Evolutionary conservation across 2,888 invertebrate genomes (phyloP).

Genomic region (Callimorpha dominula): DNA sequence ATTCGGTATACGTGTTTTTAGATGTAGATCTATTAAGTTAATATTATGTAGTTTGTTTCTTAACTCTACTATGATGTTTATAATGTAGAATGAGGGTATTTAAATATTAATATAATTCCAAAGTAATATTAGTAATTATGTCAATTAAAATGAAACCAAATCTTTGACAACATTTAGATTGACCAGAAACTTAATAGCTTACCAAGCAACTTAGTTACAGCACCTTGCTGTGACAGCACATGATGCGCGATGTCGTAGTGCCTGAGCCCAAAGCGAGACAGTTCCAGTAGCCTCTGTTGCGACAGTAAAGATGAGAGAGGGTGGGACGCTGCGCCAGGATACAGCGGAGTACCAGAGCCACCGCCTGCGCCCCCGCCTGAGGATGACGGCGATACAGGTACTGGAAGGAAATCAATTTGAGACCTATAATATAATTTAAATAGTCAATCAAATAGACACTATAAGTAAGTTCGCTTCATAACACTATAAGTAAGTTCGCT

Average conservation of each 20-base stretch:
- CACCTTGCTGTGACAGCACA: slow-evolving; percentile 96
- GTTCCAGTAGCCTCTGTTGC: slow-evolving; percentile 92
- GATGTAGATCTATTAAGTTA: too few relatives aligned
- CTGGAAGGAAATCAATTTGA: slow-evolving; percentile 69
- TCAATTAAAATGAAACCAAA: not conserved
- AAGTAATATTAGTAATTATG: not conserved
- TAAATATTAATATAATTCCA: too few relatives aligned
- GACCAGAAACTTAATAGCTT: slow-evolving; percentile 71
- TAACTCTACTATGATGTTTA: too few relatives aligned
- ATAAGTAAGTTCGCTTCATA: too few relatives aligned
- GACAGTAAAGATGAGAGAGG: slow-evolving; percentile 91
- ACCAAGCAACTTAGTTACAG: slow-evolving; percentile 96
- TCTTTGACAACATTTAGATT: not conserved
- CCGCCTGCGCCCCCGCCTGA: slow-evolving; percentile 81
- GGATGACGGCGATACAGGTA: slow-evolving; percentile 86
- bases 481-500: too few relatives aligned
- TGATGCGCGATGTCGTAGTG: slow-evolving; percentile 97
- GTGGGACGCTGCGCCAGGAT: slow-evolving; percentile 83
- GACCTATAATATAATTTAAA: not conserved
- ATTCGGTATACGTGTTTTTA: too few relatives aligned
- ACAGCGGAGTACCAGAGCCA: slow-evolving; percentile 79
- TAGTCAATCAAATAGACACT: not conserved
- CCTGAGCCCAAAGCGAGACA: slow-evolving; percentile 92
- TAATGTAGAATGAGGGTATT: too few relatives aligned
- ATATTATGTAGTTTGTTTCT: too few relatives aligned